phyloP scores from a whole-genome alignment of 92 coral and sea anemone genomes.

The Nematostella vectensis region DNA sequence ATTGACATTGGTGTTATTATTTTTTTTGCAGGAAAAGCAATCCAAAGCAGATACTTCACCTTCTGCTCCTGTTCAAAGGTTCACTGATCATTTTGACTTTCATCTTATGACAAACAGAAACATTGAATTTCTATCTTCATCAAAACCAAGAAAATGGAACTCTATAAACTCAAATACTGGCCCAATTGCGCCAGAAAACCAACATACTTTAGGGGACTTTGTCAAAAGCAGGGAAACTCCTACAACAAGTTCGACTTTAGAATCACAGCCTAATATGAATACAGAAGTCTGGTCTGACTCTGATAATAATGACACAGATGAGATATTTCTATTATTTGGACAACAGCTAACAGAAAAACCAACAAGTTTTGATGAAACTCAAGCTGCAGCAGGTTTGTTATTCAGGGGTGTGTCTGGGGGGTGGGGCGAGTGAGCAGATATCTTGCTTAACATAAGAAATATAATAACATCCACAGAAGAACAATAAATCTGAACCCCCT shows the following conservation, averaged over 20 bases:
- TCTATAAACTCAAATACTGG: conserved; percentile 1
- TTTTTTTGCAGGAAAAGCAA: conserved; percentile 27
- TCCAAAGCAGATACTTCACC: conserved; percentile 2
- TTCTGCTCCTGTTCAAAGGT: too few species aligned
- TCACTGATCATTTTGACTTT: too few species aligned
- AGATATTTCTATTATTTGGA: conserved; percentile 66
- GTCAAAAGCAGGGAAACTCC: too few species aligned
- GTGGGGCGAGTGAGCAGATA: too few species aligned
- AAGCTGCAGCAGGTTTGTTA: conserved; percentile 81
- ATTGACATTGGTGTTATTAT: too few species aligned
- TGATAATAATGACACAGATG: conserved; percentile 55
- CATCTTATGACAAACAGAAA: conserved; percentile 23
- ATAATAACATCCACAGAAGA: too few species aligned
- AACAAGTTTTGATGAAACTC: conserved; percentile 77
- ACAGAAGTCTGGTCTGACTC: conserved; percentile 56
- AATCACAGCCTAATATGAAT: too few species aligned
- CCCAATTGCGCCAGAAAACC: neutral
- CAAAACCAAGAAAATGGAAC: conserved; percentile 11
- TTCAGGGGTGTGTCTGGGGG: too few species aligned
- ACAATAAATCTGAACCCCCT: too few species aligned
- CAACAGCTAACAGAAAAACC: conserved; percentile 41
- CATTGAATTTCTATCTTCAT: conserved; percentile 15
- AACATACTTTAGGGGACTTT: too few species aligned
- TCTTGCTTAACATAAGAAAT: too few species aligned
- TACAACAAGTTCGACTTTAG: too few species aligned